A percentile compares a stretch with the other conserved stretches of the same genome.
Evolutionary conservation across 2,113 vertebrate genomes (phyloP).

Genomic region (Haliaeetus leucogaster): DNA sequence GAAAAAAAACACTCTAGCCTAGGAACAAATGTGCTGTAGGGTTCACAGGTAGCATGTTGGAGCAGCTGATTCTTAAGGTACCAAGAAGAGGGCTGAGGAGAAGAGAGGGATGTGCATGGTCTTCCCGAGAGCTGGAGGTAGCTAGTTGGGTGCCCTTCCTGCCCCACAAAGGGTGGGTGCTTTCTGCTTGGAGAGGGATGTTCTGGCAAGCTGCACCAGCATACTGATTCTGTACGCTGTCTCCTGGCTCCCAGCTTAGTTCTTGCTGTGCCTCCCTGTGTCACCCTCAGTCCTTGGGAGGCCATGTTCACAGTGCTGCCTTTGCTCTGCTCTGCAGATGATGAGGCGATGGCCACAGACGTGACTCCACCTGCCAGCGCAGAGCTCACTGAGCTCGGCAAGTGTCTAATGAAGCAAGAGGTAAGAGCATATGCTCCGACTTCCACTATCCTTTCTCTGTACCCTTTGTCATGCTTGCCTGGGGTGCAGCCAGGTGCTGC

Average conservation of each 20-base stretch:
- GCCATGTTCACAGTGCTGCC: neutral
- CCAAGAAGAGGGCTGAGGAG: neutral
- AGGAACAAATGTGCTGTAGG: neutral
- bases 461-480: neutral
- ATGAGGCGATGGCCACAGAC: conserved; percentile 89
- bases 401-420: conserved; percentile 89
- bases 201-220: neutral
- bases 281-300: neutral
- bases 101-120: neutral
- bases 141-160: neutral
- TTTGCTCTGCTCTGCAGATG: conserved; percentile 74
- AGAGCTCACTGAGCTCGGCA: conserved; percentile 92
- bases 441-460: neutral
- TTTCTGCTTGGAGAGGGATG: neutral
- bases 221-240: neutral
- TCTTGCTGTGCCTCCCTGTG: neutral
- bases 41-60: neutral
- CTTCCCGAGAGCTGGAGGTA: neutral
- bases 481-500: neutral
- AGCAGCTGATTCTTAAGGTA: neutral
- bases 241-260: neutral
- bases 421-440: conserved; percentile 56
- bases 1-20: neutral
- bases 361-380: conserved; percentile 68
- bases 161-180: neutral